Evolutionary conservation across 1,140 invertebrate genomes (phyloP).

Genomic region (Drosophila takahashii): DNA sequence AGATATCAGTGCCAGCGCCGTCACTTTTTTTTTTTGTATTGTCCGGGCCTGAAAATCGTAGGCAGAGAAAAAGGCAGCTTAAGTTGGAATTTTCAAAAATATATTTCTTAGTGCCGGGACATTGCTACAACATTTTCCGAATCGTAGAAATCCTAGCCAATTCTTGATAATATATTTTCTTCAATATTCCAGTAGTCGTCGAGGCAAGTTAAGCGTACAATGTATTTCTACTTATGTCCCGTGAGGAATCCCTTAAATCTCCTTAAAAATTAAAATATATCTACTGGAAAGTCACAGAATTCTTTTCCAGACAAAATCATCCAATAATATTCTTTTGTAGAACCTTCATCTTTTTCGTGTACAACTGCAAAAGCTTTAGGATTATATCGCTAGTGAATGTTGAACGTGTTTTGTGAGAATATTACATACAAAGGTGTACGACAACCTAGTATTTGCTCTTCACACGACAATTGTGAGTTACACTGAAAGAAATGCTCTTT

Average conservation of each 20-base stretch:
- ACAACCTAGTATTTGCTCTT: conserved; percentile 58
- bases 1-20: conserved; percentile 73
- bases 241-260: too few species aligned
- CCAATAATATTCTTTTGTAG: neutral
- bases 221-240: neutral
- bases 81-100: neutral
- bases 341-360: neutral
- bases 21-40: conserved; percentile 64
- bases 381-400: neutral
- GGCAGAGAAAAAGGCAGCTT: neutral
- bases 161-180: too few species aligned
- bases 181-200: too few species aligned
- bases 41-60: conserved; percentile 4
- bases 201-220: too few species aligned
- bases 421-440: neutral
- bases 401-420: neutral
- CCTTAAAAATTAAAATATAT: too few species aligned
- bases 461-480: conserved; percentile 75
- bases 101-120: too few species aligned
- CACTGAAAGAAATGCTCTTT: conserved; percentile 38
- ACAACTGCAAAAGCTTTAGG: neutral
- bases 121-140: too few species aligned
- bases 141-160: too few species aligned
- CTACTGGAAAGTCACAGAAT: too few species aligned
- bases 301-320: too few species aligned